These are phyloP conservation scores for Diglossa brunneiventris DNA, from an alignment of 2,113 vertebrate genomes.

Conservation along the genomic window DNA sequence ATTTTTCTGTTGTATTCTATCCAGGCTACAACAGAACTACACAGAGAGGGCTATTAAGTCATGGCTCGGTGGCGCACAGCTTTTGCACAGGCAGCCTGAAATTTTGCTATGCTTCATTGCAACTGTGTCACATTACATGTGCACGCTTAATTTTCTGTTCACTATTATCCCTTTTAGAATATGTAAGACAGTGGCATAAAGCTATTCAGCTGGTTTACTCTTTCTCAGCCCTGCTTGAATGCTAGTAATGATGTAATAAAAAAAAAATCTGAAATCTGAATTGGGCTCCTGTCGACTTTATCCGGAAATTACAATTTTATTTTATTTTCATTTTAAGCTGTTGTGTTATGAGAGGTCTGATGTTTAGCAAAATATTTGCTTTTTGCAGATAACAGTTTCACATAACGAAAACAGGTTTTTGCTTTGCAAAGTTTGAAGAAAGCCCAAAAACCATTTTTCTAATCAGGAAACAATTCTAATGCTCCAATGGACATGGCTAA, in stretches of 20 bases:
- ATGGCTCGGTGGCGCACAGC: neutral
- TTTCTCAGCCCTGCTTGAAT: neutral
- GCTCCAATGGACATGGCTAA: neutral
- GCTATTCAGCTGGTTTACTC: neutral
- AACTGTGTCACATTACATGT: neutral
- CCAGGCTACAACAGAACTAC: neutral
- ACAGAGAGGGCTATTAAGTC: neutral
- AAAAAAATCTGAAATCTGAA: neutral
- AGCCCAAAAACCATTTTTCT: neutral
- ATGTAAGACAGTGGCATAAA: neutral
- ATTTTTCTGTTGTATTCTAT: neutral
- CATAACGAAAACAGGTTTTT: neutral
- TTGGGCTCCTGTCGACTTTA: neutral
- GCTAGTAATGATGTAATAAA: neutral
- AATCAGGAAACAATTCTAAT: neutral
- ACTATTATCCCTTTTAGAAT: neutral
- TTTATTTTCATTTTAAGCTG: neutral
- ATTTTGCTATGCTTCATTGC: neutral
- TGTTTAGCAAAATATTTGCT: neutral
- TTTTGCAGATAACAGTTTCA: neutral
- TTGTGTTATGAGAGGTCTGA: neutral
- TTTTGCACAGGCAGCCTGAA: neutral
- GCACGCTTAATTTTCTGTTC: slow-evolving; percentile 36
- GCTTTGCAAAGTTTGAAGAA: slow-evolving; percentile 22
- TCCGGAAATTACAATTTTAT: neutral